Base-by-base conservation (phyloP, 2,113 vertebrate genomes). In the Anoura caudifer region DNA sequence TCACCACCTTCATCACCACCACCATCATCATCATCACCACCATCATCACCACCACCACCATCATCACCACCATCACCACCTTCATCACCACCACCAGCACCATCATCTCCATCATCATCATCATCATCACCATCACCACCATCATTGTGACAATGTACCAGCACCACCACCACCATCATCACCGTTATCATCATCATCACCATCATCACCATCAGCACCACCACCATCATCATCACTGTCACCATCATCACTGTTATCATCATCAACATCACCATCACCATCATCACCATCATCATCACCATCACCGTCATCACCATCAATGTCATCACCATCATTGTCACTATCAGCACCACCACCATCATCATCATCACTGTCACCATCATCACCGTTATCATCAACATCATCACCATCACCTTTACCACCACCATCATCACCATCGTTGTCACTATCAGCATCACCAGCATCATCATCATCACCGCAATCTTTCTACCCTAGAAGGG, bases 351-450 rank as follows among this genome's bases (percentile, higher is more conserved):
- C 65, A 26, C 0, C 16, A 33, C 0, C 14, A 45, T 0, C 15
- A 38, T 0, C 31, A 61, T 0, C 7, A 22, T 0, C 24, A 24
- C 0, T 41, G 50, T 0, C 72, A 59, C 0, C 19, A 85, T 0
- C 14, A 52, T 0, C 43, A 31, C 0, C 5, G 36, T 0, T 28
- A 76, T 0, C 63, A 36, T 0, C 54, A 43, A 0, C 9, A 33
- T 0, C 24, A 16, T 0, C 45, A 79, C 0, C 84, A 41, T 0
- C 31, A 31, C 0, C 10, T n/a, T n/a, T n/a, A 22, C 0, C 14
- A 20, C 0, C 16, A 22, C 0, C 63, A 86, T 1, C 56, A 43
- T 0, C 19, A 56, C 0, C 65, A 72, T 0, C 22, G 22, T 0
- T 16, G 20, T 0, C 52, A 47, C 0, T 1, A 22, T 0, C 13